Evolutionary conservation across 2,797 vertebrate species (phyloP).

Genomic region (Urosaurus nigricauda): DNA sequence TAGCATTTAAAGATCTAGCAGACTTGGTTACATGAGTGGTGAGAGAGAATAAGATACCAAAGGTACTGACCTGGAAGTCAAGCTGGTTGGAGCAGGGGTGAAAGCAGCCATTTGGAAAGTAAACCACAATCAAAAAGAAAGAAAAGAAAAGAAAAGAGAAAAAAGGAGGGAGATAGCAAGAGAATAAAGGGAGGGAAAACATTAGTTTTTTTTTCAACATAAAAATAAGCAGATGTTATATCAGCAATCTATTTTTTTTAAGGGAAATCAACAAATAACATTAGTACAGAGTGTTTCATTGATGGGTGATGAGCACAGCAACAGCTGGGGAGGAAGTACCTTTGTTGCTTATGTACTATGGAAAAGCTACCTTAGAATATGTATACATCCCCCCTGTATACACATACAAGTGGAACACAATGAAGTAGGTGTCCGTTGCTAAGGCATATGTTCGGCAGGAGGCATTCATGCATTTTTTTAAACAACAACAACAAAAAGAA

Average conservation of each 20-base stretch:
- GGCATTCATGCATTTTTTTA: conserved; percentile 20
- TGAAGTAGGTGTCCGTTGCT: conserved; percentile 48
- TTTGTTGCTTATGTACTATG: conserved; percentile 20
- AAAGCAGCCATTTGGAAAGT: conserved; percentile 82
- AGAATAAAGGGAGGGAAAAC: conserved; percentile 81
- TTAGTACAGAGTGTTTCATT: conserved; percentile 37
- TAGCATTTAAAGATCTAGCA: conserved; percentile 59
- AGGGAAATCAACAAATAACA: conserved; percentile 58
- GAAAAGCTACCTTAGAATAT: conserved; percentile 42
- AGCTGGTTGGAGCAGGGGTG: conserved; percentile 87
- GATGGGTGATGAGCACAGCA: conserved; percentile 38
- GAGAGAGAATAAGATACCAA: conserved; percentile 73
- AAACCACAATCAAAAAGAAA: conserved; percentile 51
- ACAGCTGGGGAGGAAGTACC: conserved; percentile 35
- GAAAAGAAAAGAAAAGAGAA: conserved; percentile 35
- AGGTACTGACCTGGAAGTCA: conserved; percentile 93
- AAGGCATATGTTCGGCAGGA: conserved; percentile 39
- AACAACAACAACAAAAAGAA: neutral
- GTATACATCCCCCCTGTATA: conserved; percentile 39
- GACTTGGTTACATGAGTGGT: conserved; percentile 61
- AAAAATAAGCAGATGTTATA: conserved; percentile 76
- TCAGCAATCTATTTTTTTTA: conserved; percentile 68
- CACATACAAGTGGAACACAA: conserved; percentile 37
- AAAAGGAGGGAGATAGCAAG: conserved; percentile 75
- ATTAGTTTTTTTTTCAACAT: conserved; percentile 78